Conservation (phyloP, 2,113 vertebrate genomes). For the Microcebus tavaratra region DNA sequence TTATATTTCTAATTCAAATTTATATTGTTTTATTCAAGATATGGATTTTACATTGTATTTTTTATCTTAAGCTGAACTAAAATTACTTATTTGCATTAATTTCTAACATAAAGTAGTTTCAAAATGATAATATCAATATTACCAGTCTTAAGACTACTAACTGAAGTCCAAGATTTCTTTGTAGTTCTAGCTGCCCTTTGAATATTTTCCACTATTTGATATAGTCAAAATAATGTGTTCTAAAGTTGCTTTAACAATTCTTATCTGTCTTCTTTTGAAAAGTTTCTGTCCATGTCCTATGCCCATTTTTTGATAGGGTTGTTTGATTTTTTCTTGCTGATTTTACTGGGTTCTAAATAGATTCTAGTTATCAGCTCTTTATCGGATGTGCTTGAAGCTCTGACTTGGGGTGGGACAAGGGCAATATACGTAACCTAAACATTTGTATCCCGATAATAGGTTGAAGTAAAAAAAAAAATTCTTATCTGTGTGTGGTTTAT, state of each 20-base stretch:
- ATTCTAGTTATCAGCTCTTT: too few species aligned
- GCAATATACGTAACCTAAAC: too few species aligned
- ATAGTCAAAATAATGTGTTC: background rate
- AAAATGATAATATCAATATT: background rate
- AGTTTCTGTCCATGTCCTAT: too few species aligned
- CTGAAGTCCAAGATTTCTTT: background rate
- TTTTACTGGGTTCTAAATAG: too few species aligned
- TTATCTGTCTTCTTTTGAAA: too few species aligned
- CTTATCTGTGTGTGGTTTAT: background rate
- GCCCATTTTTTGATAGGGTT: too few species aligned
- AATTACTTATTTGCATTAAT: background rate
- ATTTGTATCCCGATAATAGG: too few species aligned
- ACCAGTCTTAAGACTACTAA: background rate
- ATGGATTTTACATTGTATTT: background rate
- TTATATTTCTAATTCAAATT: slow-evolving; percentile 6
- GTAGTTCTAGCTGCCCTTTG: background rate
- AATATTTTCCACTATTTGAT: background rate
- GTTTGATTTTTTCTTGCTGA: too few species aligned
- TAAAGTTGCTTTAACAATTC: slow-evolving; percentile 16
- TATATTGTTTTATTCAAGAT: background rate
- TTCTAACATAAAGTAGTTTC: background rate
- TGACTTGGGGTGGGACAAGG: too few species aligned
- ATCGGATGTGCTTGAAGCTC: too few species aligned
- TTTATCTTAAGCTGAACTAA: background rate
- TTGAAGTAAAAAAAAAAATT: background rate